A percentile compares a stretch with the other conserved stretches of the same genome.
Evolutionary conservation across 2,888 invertebrate genomes (phyloP).

Genomic region (Apodemia hepburni): DNA sequence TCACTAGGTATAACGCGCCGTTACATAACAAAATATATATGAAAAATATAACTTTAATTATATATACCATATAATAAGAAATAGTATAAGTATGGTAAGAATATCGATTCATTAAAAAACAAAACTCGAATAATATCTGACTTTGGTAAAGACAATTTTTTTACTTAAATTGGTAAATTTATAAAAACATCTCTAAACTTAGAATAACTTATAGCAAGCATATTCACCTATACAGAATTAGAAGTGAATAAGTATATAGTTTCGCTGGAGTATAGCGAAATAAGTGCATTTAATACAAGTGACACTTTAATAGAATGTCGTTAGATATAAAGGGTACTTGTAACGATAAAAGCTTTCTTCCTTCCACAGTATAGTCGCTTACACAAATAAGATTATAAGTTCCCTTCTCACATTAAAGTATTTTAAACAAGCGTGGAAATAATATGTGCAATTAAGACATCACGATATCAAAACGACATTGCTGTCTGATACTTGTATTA

Average conservation of each 20-base stretch:
- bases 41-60: no score
- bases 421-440: background rate
- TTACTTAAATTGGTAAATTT: conserved; percentile 17
- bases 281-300: conserved; percentile 53
- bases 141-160: no score
- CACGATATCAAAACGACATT: background rate
- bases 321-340: conserved; percentile 48
- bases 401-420: background rate
- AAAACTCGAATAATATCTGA: no score
- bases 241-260: conserved; percentile 35
- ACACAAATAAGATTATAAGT: conserved; percentile 17
- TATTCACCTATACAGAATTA: conserved; percentile 42
- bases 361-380: conserved; percentile 24
- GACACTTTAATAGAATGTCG: conserved; percentile 44
- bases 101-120: no score
- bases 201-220: conserved; percentile 54
- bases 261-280: conserved; percentile 57
- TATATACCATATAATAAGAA: no score
- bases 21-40: no score
- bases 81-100: no score
- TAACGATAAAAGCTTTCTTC: conserved; percentile 28
- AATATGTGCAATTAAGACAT: background rate
- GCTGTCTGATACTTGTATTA: no score
- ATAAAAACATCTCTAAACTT: conserved; percentile 5
- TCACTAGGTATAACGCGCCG: no score